Conservation (phyloP, 1,140 invertebrate genomes). For the Ceratitis capitata region DNA sequence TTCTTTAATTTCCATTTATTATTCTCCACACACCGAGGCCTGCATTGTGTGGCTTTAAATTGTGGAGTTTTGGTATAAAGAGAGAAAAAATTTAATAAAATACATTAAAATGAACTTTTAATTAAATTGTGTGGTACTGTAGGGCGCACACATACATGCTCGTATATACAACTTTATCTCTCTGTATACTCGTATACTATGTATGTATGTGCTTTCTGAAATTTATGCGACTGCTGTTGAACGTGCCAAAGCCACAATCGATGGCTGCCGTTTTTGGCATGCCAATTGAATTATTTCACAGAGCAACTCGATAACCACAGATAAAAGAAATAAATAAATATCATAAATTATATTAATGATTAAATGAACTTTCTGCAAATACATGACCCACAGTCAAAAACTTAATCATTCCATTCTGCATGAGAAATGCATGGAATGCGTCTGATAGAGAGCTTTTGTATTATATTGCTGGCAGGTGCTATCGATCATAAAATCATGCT, state of each 20-base stretch:
- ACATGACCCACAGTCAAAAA: too few relatives aligned
- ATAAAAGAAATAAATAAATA: not conserved
- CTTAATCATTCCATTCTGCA: too few relatives aligned
- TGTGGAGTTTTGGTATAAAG: too few relatives aligned
- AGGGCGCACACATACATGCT: not conserved
- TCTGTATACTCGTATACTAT: not conserved
- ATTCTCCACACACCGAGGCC: not conserved
- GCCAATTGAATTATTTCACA: not conserved
- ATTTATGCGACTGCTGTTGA: not conserved
- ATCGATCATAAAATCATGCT: too few relatives aligned
- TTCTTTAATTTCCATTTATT: not conserved
- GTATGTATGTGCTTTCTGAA: not conserved
- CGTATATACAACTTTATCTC: too few relatives aligned
- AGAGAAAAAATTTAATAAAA: not conserved
- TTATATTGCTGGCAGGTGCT: too few relatives aligned
- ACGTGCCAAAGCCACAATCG: not conserved
- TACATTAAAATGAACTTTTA: conserved; percentile 3
- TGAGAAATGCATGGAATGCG: too few relatives aligned
- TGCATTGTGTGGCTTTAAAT: not conserved
- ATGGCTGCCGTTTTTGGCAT: not conserved
- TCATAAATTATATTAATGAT: not conserved
- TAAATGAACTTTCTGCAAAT: not conserved
- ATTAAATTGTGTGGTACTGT: not conserved
- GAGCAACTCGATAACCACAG: not conserved
- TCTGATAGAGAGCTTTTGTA: too few relatives aligned